Conservation (phyloP, 2,888 invertebrate genomes). For the Heliconius erato region DNA sequence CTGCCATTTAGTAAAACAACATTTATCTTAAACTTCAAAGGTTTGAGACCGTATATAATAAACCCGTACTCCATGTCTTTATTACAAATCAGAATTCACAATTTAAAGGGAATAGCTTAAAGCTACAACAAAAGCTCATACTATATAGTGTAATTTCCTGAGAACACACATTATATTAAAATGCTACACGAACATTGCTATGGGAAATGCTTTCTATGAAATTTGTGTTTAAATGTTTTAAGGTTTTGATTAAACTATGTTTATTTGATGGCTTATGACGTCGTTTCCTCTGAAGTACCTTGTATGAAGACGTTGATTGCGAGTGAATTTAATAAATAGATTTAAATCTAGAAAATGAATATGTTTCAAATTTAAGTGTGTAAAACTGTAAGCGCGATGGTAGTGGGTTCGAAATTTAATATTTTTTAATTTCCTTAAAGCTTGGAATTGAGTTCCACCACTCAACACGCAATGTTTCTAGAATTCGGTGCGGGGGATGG, state of each 20-base stretch:
- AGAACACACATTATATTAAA: slow-evolving; percentile 72
- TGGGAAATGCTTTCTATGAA: slow-evolving; percentile 24
- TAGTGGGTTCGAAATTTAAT: not conserved
- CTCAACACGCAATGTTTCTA: not conserved
- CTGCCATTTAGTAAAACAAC: not conserved
- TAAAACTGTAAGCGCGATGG: not conserved
- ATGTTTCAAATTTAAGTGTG: too few relatives aligned
- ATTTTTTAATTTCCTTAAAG: not conserved
- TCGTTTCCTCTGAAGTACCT: slow-evolving; percentile 6
- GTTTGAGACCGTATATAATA: not conserved
- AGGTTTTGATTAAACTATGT: slow-evolving; percentile 38
- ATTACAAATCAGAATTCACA: not conserved
- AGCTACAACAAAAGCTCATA: slow-evolving; percentile 47
- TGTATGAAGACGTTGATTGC: not conserved
- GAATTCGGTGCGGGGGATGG: not conserved
- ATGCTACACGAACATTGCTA: slow-evolving; percentile 48
- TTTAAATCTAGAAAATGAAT: not conserved
- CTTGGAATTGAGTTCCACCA: not conserved
- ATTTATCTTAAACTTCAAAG: not conserved
- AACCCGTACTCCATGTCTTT: not conserved
- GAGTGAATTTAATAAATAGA: not conserved
- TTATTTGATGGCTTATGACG: slow-evolving; percentile 28
- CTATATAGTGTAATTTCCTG: slow-evolving; percentile 84
- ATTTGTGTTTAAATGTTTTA: slow-evolving; percentile 38
- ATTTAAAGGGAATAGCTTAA: slow-evolving; percentile 2